Conservation (phyloP, 2,113 vertebrate genomes). For the Colinus virginianus region DNA sequence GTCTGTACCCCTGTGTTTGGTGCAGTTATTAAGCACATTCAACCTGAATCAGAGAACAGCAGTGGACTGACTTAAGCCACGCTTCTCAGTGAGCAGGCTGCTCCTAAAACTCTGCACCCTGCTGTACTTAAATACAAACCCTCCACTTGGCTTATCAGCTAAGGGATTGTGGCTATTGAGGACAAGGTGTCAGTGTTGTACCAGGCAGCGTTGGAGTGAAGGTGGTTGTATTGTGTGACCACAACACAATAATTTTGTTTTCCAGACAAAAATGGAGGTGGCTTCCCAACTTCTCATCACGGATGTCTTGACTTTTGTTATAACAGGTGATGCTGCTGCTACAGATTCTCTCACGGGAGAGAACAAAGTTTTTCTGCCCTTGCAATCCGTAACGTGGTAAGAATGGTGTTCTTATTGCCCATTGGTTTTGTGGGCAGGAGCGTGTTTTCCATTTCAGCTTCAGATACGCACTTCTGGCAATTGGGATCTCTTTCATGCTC, state of each 20-base stretch:
- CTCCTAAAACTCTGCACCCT: slow-evolving; percentile 20
- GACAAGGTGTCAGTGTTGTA: slow-evolving; percentile 65
- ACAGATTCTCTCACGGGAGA: not conserved
- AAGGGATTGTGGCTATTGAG: slow-evolving; percentile 33
- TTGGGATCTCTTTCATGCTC: not conserved
- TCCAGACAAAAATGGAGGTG: not conserved
- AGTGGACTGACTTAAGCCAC: slow-evolving; percentile 31
- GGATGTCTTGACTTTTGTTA: not conserved
- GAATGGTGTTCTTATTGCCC: not conserved
- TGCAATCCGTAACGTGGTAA: not conserved
- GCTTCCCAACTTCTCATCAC: not conserved
- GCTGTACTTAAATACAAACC: not conserved
- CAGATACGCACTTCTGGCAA: not conserved
- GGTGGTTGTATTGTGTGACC: not conserved
- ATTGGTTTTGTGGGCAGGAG: not conserved
- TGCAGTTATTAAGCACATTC: not conserved
- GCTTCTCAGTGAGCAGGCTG: not conserved
- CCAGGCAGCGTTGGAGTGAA: not conserved
- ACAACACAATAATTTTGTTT: not conserved
- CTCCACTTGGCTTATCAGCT: not conserved
- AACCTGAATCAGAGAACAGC: slow-evolving; percentile 41
- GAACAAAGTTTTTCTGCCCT: not conserved
- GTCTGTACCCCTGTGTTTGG: no score
- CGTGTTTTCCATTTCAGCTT: not conserved
- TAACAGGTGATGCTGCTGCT: not conserved